These are phyloP conservation scores for Dicentrarchus labrax DNA, from an alignment of 2,113 vertebrate species.

Conservation along the genomic window DNA sequence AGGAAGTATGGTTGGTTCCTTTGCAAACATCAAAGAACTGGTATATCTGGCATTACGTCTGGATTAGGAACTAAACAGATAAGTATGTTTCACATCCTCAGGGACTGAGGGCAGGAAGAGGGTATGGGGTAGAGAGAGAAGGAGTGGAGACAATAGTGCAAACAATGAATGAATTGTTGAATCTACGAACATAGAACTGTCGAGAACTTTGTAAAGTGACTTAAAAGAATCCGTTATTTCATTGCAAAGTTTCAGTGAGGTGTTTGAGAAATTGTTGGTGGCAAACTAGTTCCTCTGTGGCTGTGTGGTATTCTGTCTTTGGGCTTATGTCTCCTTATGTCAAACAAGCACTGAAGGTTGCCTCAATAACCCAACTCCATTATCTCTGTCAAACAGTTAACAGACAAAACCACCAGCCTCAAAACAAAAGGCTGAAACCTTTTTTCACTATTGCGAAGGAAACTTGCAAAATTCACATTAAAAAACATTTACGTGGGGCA, in stretches of 20 bases:
- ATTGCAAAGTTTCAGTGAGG: neutral
- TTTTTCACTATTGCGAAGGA: neutral
- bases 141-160: neutral
- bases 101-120: slow-evolving; percentile 39
- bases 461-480: too few species aligned
- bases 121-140: neutral
- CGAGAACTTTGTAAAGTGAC: neutral
- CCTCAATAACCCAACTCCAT: neutral
- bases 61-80: slow-evolving; percentile 22
- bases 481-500: too few species aligned
- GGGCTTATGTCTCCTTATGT: neutral
- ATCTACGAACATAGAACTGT: neutral
- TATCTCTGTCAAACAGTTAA: neutral
- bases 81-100: slow-evolving; percentile 32
- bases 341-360: neutral
- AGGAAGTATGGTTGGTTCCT: slow-evolving; percentile 8
- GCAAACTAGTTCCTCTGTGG: neutral
- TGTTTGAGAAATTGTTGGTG: neutral
- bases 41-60: neutral
- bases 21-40: neutral
- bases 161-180: neutral
- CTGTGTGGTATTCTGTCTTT: neutral
- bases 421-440: accelerated
- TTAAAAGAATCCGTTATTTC: neutral
- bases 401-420: neutral